These are phyloP conservation scores for Dermatemys mawii DNA, from an alignment of 2,113 vertebrate species.

Conservation along the genomic window DNA sequence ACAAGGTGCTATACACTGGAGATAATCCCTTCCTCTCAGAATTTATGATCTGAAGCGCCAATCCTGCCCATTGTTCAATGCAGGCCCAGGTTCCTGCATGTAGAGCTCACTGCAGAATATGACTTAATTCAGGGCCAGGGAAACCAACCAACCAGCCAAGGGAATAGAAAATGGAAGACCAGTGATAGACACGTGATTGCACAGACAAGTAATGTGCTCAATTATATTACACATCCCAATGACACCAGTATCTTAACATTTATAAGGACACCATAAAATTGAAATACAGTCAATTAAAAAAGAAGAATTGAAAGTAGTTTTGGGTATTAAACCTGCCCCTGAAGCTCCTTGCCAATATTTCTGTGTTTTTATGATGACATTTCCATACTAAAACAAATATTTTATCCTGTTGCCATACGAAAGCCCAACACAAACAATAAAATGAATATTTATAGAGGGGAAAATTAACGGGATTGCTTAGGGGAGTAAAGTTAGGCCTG, in stretches of 20 bases:
- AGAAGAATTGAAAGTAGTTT: background rate
- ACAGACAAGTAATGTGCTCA: background rate
- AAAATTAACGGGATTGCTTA: background rate
- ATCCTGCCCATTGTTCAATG: background rate
- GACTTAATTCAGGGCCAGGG: background rate
- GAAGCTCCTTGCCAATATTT: background rate
- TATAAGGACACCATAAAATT: background rate
- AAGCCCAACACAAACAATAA: background rate
- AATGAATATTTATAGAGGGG: background rate
- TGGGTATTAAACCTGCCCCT: rapidly evolving
- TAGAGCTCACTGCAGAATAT: background rate
- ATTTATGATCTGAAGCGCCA: rapidly evolving
- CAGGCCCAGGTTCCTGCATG: background rate
- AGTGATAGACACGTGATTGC: background rate
- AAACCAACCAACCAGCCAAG: background rate
- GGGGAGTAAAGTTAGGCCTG: background rate
- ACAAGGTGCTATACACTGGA: rapidly evolving
- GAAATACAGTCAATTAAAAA: background rate
- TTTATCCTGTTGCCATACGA: background rate
- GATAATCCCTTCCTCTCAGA: too few species aligned
- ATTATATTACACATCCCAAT: background rate
- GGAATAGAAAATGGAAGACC: background rate
- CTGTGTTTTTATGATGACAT: background rate
- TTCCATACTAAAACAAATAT: background rate
- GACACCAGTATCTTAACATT: background rate